These are phyloP conservation scores for Oreotrochilus melanogaster DNA, from an alignment of 2,113 vertebrate species.

Conservation along the genomic window DNA sequence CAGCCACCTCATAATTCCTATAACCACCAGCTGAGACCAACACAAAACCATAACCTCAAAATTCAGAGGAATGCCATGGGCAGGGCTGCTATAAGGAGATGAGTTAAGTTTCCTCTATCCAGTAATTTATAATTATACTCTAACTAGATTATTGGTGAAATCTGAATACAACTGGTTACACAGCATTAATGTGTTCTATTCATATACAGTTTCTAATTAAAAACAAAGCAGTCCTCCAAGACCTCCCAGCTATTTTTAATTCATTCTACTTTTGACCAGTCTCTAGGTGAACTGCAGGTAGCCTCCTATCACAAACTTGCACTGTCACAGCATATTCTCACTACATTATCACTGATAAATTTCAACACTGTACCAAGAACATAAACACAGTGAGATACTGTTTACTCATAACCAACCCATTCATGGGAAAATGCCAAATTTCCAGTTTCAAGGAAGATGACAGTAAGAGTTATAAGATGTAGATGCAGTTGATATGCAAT, in stretches of 20 bases:
- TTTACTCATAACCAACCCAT: neutral
- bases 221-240: neutral
- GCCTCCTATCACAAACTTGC: too few species aligned
- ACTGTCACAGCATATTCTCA: neutral
- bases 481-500: neutral
- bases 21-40: neutral
- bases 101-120: neutral
- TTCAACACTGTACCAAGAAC: neutral
- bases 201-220: neutral
- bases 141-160: neutral
- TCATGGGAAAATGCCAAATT: neutral
- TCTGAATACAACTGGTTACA: fast-evolving
- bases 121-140: neutral
- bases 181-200: neutral
- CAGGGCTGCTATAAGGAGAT: neutral
- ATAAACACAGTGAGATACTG: neutral
- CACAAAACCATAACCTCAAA: neutral
- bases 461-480: neutral
- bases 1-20: neutral
- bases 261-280: neutral
- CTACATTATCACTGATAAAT: neutral
- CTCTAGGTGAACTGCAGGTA: neutral
- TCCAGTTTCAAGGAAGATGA: neutral
- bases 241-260: neutral
- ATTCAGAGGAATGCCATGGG: neutral